Evolutionary conservation across 1,140 invertebrate genomes (phyloP), one percentile per base, ranked within the genome.

Genomic region (Frieseomelitta varia): DNA sequence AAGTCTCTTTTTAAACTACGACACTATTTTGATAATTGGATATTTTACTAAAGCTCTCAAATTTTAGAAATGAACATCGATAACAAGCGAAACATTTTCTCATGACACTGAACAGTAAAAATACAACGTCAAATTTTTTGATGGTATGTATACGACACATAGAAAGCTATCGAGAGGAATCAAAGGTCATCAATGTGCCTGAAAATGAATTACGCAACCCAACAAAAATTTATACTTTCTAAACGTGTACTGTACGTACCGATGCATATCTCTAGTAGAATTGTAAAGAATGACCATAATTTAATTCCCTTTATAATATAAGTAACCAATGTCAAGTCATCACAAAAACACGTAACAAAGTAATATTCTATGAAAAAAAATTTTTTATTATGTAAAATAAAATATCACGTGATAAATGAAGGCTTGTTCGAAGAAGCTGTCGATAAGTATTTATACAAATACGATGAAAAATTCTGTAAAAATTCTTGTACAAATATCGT

Each of bases 191-290:
- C 24, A 21, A 27, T 39, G 53, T 65, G 30, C 8, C 21, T 65
- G 30, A 34, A 58, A 14, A 69, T 56, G 21, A 69, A 79, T 79
- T 79, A 69, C 51, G 67, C 53, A 79, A 79, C 15, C 17, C 2
- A 47, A 51, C 63, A 58, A 79, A 79, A 55, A 69, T 79, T 47
- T 71, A 17, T 58, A 79, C 78, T 79, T 79, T 79, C 78, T 79
- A 71, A 71, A 56, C 53, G 30, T 27, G 19, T 6, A 47, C 30
- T 21, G 8, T 71, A 14, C n/a, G 24, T 47, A 71, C 4, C 6
- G 14, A 71, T 55, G 19, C 19, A 30, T 27, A 30, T 61, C 24
- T 4, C 58, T 61, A n/a, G 58, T 14, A 61, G n/a, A 14, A n/a
- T 61, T 1, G 24, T 4, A 12, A 61, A 61, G n/a, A n/a, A n/a